These are phyloP conservation scores for Emys orbicularis DNA, from an alignment of 2,797 vertebrate species.

Conservation along the genomic window DNA sequence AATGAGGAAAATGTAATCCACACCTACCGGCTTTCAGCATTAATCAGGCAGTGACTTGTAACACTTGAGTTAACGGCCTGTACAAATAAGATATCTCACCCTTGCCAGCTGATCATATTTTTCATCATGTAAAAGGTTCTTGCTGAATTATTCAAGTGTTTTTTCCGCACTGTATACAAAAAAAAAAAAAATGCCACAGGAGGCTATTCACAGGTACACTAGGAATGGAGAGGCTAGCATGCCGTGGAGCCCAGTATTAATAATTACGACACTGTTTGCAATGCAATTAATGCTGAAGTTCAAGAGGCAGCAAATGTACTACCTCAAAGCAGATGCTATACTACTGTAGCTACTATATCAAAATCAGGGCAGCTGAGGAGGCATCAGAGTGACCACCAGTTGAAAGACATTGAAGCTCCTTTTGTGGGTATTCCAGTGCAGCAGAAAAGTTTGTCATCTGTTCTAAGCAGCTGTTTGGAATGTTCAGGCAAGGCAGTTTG, in stretches of 20 bases:
- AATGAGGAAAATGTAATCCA: slow-evolving; percentile 26
- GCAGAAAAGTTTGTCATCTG: slow-evolving; percentile 20
- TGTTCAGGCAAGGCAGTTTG: slow-evolving; percentile 18
- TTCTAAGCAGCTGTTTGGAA: slow-evolving; percentile 37
- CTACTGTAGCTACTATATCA: background rate
- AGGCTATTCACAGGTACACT: slow-evolving; percentile 1
- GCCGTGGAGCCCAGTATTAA: background rate
- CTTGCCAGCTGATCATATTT: slow-evolving; percentile 71
- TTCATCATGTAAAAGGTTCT: slow-evolving; percentile 74
- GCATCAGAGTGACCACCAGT: slow-evolving; percentile 21
- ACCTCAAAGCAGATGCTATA: background rate
- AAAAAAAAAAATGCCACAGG: background rate
- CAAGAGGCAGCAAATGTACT: background rate
- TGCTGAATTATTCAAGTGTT: slow-evolving; percentile 72
- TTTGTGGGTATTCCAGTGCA: fast-evolving
- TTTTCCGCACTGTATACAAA: slow-evolving; percentile 6
- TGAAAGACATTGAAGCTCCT: background rate
- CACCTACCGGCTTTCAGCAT: background rate
- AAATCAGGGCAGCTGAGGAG: background rate
- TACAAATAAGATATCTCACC: slow-evolving; percentile 68
- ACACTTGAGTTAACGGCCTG: slow-evolving; percentile 57
- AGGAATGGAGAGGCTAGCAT: slow-evolving; percentile 34
- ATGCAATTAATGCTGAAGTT: slow-evolving; percentile 11
- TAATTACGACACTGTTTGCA: slow-evolving; percentile 15
- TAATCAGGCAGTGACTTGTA: slow-evolving; percentile 67